phyloP scores from a whole-genome alignment of 1,140 invertebrate genomes.

The Maconellicoccus hirsutus region DNA sequence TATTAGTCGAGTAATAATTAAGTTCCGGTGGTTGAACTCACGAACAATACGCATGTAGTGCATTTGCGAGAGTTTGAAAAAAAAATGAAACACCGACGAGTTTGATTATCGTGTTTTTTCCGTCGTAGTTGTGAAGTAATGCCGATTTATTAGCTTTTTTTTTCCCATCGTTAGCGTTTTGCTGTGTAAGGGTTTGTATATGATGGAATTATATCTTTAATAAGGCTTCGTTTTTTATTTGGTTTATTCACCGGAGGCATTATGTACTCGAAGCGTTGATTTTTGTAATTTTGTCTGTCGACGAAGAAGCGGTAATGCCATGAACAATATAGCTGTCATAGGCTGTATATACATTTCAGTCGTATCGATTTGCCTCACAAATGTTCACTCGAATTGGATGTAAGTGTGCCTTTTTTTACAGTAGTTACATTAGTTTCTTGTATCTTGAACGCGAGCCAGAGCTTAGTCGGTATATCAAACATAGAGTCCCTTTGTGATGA shows the following conservation, averaged over 20 bases:
- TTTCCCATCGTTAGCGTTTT: not conserved
- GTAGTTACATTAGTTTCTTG: too few relatives aligned
- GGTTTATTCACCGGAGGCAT: not conserved
- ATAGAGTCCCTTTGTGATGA: too few relatives aligned
- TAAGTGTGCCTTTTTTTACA: not conserved
- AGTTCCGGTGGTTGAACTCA: conserved; percentile 7
- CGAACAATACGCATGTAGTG: not conserved
- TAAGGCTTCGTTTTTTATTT: not conserved
- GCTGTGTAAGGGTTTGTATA: not conserved
- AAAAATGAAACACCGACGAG: not conserved
- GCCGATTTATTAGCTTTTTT: not conserved
- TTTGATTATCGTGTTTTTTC: conserved; percentile 3
- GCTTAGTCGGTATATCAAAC: too few relatives aligned
- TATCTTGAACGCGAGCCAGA: too few relatives aligned
- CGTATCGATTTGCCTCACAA: not conserved
- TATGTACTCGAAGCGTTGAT: not conserved
- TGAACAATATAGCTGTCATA: conserved; percentile 5
- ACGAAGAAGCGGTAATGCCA: conserved; percentile 2
- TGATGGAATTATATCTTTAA: too few relatives aligned
- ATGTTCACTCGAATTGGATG: conserved; percentile 13
- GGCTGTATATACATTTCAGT: not conserved
- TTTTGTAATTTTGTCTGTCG: not conserved
- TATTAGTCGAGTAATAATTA: conserved; percentile 1
- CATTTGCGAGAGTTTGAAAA: not conserved
- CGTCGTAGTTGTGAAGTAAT: not conserved